Evolutionary conservation across 2,113 vertebrate genomes (phyloP).

Genomic region (Caracal caracal): DNA sequence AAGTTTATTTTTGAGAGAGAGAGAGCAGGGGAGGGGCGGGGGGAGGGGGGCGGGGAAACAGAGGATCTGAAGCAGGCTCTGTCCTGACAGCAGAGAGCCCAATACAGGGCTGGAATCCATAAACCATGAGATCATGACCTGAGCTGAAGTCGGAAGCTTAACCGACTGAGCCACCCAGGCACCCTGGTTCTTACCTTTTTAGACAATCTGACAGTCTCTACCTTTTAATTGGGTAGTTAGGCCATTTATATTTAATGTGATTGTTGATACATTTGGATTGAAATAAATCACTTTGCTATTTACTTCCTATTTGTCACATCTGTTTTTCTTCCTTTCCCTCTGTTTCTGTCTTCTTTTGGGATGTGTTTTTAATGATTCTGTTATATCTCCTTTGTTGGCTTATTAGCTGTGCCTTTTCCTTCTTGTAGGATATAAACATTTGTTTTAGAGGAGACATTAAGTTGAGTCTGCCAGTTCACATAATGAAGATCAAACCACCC

Average conservation of each 20-base stretch:
- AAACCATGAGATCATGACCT: too few relatives aligned
- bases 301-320: not conserved
- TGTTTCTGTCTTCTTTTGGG: not conserved
- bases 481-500: constrained; percentile 88
- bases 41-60: too few relatives aligned
- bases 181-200: not conserved
- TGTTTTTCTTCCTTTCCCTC: not conserved
- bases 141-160: too few relatives aligned
- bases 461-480: constrained; percentile 81
- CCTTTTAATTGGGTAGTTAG: not conserved
- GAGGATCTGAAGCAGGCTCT: too few relatives aligned
- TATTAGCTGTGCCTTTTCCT: not conserved
- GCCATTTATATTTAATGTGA: not conserved
- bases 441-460: constrained; percentile 75
- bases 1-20: too few relatives aligned
- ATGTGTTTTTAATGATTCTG: not conserved
- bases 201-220: not conserved
- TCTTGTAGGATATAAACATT: constrained; percentile 70
- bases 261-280: not conserved
- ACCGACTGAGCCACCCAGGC: too few relatives aligned
- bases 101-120: too few relatives aligned
- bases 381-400: not conserved
- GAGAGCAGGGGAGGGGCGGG: too few relatives aligned
- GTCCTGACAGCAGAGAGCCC: too few relatives aligned
- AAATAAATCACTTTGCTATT: not conserved